These are phyloP conservation scores for Phortica okadai DNA, from an alignment of 2,888 invertebrate genomes.

Conservation along the genomic window DNA sequence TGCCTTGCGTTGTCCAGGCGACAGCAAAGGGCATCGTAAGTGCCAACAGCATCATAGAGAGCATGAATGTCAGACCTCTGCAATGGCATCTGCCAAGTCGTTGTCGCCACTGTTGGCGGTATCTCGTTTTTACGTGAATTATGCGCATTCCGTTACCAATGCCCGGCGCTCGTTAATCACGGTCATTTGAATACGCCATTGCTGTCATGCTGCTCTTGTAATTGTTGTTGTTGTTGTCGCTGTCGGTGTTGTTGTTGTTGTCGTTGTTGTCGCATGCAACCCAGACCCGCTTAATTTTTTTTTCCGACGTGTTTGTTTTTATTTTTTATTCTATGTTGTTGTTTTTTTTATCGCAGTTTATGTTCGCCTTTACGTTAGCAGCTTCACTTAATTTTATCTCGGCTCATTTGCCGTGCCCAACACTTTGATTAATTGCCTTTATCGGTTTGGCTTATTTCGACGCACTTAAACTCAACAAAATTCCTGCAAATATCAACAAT, in stretches of 20 bases:
- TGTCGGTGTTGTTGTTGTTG: too few species aligned
- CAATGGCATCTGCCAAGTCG: not conserved
- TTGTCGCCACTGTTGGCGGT: constrained; percentile 44
- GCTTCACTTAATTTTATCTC: constrained; percentile 14
- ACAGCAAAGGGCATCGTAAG: constrained; percentile 37
- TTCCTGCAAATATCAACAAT: not conserved
- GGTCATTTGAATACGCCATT: constrained; percentile 61
- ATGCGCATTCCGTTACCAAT: constrained; percentile 68
- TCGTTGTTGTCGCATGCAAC: constrained; percentile 37
- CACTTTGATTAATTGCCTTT: constrained; percentile 13
- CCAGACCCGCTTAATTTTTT: constrained; percentile 16
- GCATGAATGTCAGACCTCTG: not conserved
- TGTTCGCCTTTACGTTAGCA: constrained; percentile 49
- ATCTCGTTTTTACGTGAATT: constrained; percentile 60
- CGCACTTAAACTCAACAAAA: not conserved
- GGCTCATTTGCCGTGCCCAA: constrained; percentile 42
- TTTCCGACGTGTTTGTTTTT: not conserved
- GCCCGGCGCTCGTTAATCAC: constrained; percentile 68
- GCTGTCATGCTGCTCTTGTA: constrained; percentile 36
- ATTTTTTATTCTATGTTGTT: not conserved
- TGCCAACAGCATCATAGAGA: constrained; percentile 4
- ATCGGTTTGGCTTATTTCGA: not conserved
- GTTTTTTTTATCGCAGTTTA: constrained; percentile 55
- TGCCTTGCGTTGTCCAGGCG: constrained; percentile 47
- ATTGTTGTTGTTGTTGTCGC: not conserved